Percentiles rank a stretch among this genome's conserved stretches.
phyloP scores from a whole-genome alignment of 1,140 invertebrate genomes.

The Augochlora pura region DNA sequence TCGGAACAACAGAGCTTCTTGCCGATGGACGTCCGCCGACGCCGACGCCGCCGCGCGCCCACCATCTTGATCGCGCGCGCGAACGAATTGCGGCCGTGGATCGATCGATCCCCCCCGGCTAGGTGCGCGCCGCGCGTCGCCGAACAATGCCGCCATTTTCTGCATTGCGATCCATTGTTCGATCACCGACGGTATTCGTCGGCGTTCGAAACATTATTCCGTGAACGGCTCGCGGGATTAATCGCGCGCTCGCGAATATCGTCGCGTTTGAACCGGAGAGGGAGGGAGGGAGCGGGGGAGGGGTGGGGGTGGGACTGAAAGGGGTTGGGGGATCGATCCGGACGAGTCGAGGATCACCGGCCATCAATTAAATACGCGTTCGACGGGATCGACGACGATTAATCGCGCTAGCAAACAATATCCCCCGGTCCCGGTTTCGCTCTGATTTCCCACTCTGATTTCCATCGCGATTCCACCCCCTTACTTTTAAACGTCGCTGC shows the following conservation, averaged over 20 bases:
- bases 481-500: too few species aligned
- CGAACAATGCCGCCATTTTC: conserved; percentile 42
- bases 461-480: too few species aligned
- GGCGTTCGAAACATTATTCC: conserved; percentile 7
- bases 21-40: neutral
- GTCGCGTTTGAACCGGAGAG: conserved; percentile 14
- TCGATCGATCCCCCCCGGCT: conserved; percentile 10
- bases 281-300: too few species aligned
- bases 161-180: conserved; percentile 43
- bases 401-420: neutral
- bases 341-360: conserved; percentile 1
- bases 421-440: too few species aligned
- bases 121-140: too few species aligned
- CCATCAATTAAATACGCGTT: conserved; percentile 19
- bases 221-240: neutral
- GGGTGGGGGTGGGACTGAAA: too few species aligned
- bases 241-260: conserved; percentile 21
- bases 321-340: neutral
- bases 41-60: too few species aligned
- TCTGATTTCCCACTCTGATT: too few species aligned
- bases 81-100: conserved; percentile 12
- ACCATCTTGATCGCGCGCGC: conserved; percentile 19
- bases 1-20: conserved; percentile 34
- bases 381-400: conserved; percentile 18
- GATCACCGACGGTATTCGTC: conserved; percentile 18